Percentiles rank a stretch among this genome's conserved stretches.
Evolutionary conservation across 2,888 invertebrate species (phyloP).

Genomic region (Danaus chrysippus): DNA sequence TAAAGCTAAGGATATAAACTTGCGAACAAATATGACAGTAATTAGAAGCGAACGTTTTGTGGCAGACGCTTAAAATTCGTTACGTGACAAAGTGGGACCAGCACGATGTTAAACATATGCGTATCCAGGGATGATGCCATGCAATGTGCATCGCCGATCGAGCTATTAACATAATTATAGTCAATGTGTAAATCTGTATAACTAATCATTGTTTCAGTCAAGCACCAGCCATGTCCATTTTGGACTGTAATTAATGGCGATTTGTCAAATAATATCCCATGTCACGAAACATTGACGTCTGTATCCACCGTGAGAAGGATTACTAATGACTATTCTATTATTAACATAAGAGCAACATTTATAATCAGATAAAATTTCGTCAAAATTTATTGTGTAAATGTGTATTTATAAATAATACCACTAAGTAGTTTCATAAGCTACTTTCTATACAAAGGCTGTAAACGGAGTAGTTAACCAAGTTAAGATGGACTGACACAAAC

Average conservation of each 20-base stretch:
- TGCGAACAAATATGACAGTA: too few species aligned
- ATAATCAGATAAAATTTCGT: too few species aligned
- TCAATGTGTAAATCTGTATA: slow-evolving; percentile 42
- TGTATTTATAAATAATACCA: too few species aligned
- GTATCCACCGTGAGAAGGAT: slow-evolving; percentile 14
- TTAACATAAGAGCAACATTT: too few species aligned
- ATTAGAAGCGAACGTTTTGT: not conserved
- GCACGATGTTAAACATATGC: slow-evolving; percentile 42
- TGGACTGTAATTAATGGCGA: slow-evolving; percentile 30
- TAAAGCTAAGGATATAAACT: too few species aligned
- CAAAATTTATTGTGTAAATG: too few species aligned
- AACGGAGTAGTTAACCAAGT: slow-evolving; percentile 9
- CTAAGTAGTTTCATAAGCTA: not conserved
- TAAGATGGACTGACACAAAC: slow-evolving; percentile 58
- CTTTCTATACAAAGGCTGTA: slow-evolving; percentile 6
- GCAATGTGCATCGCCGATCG: slow-evolving; percentile 40
- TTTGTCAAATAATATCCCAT: slow-evolving; percentile 26
- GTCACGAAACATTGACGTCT: slow-evolving; percentile 16
- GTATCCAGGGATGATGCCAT: slow-evolving; percentile 42
- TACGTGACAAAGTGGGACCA: slow-evolving; percentile 26
- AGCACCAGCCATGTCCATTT: slow-evolving; percentile 24
- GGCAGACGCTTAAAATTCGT: slow-evolving; percentile 19
- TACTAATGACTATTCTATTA: not conserved
- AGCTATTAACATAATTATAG: slow-evolving; percentile 63
- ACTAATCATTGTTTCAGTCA: slow-evolving; percentile 53